Conservation (phyloP, 2,888 invertebrate species). For the Azorinus chamasolen region DNA sequence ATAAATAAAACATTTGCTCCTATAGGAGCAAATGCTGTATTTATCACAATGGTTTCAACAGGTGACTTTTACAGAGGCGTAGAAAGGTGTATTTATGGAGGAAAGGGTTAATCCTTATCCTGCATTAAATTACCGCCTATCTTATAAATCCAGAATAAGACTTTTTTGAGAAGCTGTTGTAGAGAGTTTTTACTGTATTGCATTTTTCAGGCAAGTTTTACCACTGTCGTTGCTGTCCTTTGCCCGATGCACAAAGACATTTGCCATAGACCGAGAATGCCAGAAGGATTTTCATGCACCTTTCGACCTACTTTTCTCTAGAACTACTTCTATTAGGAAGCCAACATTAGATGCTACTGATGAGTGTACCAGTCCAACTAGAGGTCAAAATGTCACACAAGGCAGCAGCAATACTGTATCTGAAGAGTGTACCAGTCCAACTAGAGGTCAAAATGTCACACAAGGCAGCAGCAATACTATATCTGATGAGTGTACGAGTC, state of each 20-base stretch:
- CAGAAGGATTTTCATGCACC: constrained; percentile 9
- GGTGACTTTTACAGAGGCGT: no score
- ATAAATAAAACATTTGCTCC: no score
- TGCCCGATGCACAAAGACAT: constrained; percentile 41
- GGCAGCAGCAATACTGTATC: no score
- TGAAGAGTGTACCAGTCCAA: not conserved
- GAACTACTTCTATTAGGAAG: not conserved
- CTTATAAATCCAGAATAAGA: no score
- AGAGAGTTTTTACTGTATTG: not conserved
- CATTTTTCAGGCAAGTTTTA: constrained; percentile 41
- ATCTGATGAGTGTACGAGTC: not conserved
- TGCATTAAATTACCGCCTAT: no score
- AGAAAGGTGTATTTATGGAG: no score
- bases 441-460: not conserved
- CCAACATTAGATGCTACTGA: not conserved
- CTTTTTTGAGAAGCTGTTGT: constrained; percentile 2
- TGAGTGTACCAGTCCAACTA: not conserved
- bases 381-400: not conserved
- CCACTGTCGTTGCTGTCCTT: constrained; percentile 56
- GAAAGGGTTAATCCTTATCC: no score
- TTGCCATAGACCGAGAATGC: constrained; percentile 36
- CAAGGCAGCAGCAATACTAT: no score
- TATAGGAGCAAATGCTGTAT: no score
- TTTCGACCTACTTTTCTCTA: constrained; percentile 4
- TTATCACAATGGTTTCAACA: no score